These are phyloP conservation scores for Clistopyga incitator DNA, from an alignment of 2,888 invertebrate genomes.

Conservation along the genomic window DNA sequence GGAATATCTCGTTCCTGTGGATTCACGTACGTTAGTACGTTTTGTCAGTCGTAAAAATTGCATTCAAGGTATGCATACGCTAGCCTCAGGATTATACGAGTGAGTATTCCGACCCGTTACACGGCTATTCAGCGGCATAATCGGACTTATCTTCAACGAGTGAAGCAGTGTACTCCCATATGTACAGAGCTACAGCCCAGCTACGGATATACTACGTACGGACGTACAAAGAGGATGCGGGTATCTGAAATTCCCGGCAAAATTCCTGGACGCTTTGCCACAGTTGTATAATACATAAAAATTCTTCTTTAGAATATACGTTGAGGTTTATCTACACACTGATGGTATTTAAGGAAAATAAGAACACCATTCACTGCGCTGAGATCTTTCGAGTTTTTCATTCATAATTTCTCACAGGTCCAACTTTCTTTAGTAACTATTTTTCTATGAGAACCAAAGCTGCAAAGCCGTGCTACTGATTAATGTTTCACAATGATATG, in stretches of 20 bases:
- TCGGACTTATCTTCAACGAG: constrained; percentile 42
- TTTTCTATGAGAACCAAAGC: too few relatives aligned
- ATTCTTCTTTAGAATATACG: not conserved
- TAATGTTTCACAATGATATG: too few relatives aligned
- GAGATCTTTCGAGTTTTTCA: not conserved
- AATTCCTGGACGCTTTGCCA: not conserved
- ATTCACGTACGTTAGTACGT: constrained; percentile 7
- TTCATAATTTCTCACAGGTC: not conserved
- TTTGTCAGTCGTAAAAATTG: constrained; percentile 20
- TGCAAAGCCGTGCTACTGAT: too few relatives aligned
- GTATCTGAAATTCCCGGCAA: not conserved
- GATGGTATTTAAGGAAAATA: not conserved
- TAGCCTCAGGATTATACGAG: constrained; percentile 16
- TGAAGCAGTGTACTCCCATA: constrained; percentile 7
- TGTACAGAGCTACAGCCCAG: not conserved
- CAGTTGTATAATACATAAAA: not conserved
- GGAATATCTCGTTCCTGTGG: not conserved
- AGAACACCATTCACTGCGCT: not conserved
- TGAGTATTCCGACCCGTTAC: constrained; percentile 24
- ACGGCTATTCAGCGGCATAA: constrained; percentile 35
- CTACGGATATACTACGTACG: constrained; percentile 5
- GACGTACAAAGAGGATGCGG: not conserved
- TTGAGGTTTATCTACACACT: not conserved
- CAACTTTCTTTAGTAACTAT: not conserved
- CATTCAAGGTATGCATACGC: constrained; percentile 21